These are phyloP conservation scores for Anagyrus pseudococci DNA, from an alignment of 2,888 invertebrate species.

Conservation along the genomic window DNA sequence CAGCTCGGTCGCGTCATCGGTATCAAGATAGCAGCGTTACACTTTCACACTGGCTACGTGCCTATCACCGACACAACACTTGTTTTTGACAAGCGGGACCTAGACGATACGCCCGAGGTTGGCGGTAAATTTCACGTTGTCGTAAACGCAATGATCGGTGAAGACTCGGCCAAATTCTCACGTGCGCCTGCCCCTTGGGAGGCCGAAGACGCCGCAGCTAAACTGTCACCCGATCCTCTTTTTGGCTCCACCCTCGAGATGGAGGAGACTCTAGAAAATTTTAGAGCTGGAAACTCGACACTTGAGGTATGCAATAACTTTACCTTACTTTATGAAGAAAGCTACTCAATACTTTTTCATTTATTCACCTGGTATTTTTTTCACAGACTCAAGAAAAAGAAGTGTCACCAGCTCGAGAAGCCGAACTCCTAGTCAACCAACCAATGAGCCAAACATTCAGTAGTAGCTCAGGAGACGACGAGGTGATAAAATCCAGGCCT, in stretches of 20 bases:
- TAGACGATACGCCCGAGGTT: slow-evolving; percentile 81
- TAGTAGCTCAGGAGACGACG: no score
- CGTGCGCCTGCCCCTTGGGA: slow-evolving; percentile 78
- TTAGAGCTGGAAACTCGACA: slow-evolving; percentile 54
- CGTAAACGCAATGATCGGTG: slow-evolving; percentile 75
- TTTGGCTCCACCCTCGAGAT: slow-evolving; percentile 82
- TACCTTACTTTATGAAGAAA: not conserved
- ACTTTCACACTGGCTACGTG: slow-evolving; percentile 90
- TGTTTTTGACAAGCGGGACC: slow-evolving; percentile 76
- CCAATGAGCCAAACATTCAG: not conserved
- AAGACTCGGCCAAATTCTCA: slow-evolving; percentile 72
- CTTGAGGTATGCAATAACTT: not conserved
- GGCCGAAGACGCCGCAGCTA: slow-evolving; percentile 68
- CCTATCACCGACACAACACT: slow-evolving; percentile 76
- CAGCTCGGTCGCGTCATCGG: slow-evolving; percentile 81
- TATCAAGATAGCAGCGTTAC: slow-evolving; percentile 85
- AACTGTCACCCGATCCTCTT: slow-evolving; percentile 67
- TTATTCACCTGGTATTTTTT: no score
- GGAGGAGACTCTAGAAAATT: slow-evolving; percentile 84
- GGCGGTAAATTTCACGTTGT: slow-evolving; percentile 72
- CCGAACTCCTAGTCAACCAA: slow-evolving; percentile 29
- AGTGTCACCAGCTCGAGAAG: slow-evolving; percentile 6
- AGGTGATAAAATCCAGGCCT: no score
- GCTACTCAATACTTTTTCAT: no score
- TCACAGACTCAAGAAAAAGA: not conserved